These are phyloP conservation scores for Lophotis ruficrista DNA, from an alignment of 2,113 vertebrate genomes.

Conservation along the genomic window DNA sequence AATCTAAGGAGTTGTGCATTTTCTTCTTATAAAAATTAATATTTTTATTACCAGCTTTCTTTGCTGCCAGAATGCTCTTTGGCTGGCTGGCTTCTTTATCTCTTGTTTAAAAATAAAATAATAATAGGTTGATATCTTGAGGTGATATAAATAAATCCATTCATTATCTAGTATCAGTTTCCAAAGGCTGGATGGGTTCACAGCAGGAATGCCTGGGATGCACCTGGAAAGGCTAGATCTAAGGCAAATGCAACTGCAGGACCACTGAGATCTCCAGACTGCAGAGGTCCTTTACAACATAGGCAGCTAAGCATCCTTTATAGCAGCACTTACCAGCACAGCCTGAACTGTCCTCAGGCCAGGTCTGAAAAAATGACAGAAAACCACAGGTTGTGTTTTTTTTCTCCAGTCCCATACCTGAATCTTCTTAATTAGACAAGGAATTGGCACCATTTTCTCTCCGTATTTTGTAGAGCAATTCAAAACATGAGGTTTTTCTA, in stretches of 20 bases:
- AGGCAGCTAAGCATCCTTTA: background rate
- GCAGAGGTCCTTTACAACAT: background rate
- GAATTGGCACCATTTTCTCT: background rate
- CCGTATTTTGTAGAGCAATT: background rate
- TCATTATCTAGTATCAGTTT: background rate
- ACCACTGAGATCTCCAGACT: background rate
- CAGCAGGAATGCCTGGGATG: background rate
- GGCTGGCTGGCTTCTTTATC: background rate
- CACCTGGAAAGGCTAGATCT: background rate
- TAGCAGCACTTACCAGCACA: background rate
- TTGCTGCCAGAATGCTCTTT: background rate
- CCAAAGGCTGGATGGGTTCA: background rate
- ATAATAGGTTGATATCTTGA: background rate
- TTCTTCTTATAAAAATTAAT: background rate
- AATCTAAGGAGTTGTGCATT: background rate
- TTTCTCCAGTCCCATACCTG: background rate
- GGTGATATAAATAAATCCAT: background rate
- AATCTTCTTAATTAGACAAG: background rate
- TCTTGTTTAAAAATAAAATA: background rate
- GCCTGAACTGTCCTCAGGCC: background rate
- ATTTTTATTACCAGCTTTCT: background rate
- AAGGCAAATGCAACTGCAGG: background rate
- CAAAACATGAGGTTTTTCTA: background rate
- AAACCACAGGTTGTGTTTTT: background rate
- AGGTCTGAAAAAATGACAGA: background rate